phyloP scores from a whole-genome alignment of 2,797 vertebrate species.

The Enteromius radiatus region DNA sequence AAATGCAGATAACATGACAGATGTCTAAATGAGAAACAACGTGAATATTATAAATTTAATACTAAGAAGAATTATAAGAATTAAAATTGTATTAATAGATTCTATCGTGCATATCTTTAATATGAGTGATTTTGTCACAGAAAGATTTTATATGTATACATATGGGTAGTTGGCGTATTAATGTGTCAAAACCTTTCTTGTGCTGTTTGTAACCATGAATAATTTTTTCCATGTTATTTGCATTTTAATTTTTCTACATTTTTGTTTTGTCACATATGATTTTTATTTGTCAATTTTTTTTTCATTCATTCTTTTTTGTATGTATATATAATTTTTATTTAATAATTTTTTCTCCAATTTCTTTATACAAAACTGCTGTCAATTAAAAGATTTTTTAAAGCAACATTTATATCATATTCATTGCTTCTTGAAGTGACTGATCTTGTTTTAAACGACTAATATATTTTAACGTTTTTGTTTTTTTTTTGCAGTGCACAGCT shows the following conservation, averaged over 20 bases:
- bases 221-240: too few species aligned
- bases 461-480: neutral
- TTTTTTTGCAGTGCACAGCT: neutral
- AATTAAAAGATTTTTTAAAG: neutral
- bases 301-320: too few species aligned
- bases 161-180: too few species aligned
- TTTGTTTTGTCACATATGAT: too few species aligned
- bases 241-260: too few species aligned
- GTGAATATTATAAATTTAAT: neutral
- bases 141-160: neutral
- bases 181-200: too few species aligned
- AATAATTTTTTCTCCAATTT: too few species aligned
- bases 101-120: neutral
- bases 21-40: neutral
- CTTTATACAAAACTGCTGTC: neutral
- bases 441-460: neutral
- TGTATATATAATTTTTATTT: too few species aligned
- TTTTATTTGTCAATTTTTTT: too few species aligned
- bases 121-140: neutral
- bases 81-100: neutral
- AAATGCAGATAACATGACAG: neutral
- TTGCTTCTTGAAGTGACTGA: neutral
- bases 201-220: too few species aligned
- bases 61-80: neutral
- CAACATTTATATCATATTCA: neutral